A percentile compares a stretch with the other conserved stretches of the same genome.
Conservation (phyloP, 2,113 vertebrate genomes). For the Dromiciops gliroides region DNA sequence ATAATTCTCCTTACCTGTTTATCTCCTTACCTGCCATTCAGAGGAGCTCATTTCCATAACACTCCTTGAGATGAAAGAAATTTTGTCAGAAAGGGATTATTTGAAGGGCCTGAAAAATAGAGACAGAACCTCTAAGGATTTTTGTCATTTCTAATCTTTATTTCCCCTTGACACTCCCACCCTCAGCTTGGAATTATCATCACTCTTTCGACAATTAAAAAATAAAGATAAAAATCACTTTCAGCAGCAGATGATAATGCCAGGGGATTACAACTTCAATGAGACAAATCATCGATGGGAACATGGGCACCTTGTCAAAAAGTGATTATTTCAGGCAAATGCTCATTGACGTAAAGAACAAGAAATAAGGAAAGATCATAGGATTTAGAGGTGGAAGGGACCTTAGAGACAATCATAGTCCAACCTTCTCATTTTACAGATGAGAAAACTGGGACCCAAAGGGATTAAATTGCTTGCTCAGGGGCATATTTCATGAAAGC, state of each 20-base stretch:
- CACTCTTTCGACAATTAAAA: background rate
- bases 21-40: background rate
- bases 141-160: background rate
- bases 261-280: background rate
- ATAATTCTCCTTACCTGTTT: background rate
- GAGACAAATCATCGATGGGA: background rate
- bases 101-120: conserved; percentile 38
- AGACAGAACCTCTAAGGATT: background rate
- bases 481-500: conserved; percentile 27
- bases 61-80: conserved; percentile 44
- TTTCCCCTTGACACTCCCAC: background rate
- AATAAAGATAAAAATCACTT: conserved; percentile 36
- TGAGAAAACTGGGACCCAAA: background rate
- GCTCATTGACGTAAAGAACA: background rate
- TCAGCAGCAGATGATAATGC: background rate
- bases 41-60: conserved; percentile 37
- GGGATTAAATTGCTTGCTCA: background rate
- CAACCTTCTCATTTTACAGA: background rate
- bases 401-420: background rate
- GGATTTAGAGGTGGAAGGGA: background rate
- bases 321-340: conserved; percentile 3
- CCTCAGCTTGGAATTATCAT: background rate
- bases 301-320: background rate
- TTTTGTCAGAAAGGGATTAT: conserved; percentile 34
- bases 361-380: conserved; percentile 11